A percentile compares a stretch with the other conserved stretches of the same genome.
Evolutionary conservation across 2,113 vertebrate genomes (phyloP).

Genomic region (Corydoras maculifer): DNA sequence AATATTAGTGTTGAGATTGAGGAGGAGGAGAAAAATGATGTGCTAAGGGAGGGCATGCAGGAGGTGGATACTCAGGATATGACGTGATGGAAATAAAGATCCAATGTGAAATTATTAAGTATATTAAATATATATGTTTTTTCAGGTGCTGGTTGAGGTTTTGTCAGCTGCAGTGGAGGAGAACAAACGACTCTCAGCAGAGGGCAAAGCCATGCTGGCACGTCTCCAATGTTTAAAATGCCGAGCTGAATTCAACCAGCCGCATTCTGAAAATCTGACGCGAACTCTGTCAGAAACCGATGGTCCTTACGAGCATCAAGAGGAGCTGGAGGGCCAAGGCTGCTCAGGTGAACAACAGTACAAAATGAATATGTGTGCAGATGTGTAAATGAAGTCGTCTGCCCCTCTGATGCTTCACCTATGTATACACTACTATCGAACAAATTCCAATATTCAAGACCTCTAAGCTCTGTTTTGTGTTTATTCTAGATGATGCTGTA

Average conservation of each 20-base stretch:
- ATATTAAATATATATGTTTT: neutral
- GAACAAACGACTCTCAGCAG: conserved; percentile 52
- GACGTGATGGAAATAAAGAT: too few relatives aligned
- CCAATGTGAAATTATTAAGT: too few relatives aligned
- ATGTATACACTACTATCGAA: too few relatives aligned
- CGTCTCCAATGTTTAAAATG: conserved; percentile 80
- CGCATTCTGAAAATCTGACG: neutral
- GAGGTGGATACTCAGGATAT: too few relatives aligned
- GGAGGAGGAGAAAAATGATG: too few relatives aligned
- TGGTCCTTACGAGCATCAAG: neutral
- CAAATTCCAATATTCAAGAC: neutral
- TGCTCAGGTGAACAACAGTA: conserved; percentile 8
- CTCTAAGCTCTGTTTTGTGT: neutral
- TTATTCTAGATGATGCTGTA: conserved; percentile 40
- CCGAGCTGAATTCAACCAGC: conserved; percentile 64
- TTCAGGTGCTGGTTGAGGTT: conserved; percentile 62
- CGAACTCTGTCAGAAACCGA: neutral
- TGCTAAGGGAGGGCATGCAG: too few relatives aligned
- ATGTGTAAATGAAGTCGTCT: too few relatives aligned
- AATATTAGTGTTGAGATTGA: too few relatives aligned
- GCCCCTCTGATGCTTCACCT: too few relatives aligned
- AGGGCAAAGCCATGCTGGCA: conserved; percentile 34
- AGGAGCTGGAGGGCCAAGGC: conserved; percentile 17
- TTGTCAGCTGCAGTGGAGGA: conserved; percentile 64
- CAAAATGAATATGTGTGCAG: too few relatives aligned